A percentile compares a stretch with the other conserved stretches of the same genome.
phyloP scores from a whole-genome alignment of 1,140 invertebrate species.

The Glossosoma conforme region DNA sequence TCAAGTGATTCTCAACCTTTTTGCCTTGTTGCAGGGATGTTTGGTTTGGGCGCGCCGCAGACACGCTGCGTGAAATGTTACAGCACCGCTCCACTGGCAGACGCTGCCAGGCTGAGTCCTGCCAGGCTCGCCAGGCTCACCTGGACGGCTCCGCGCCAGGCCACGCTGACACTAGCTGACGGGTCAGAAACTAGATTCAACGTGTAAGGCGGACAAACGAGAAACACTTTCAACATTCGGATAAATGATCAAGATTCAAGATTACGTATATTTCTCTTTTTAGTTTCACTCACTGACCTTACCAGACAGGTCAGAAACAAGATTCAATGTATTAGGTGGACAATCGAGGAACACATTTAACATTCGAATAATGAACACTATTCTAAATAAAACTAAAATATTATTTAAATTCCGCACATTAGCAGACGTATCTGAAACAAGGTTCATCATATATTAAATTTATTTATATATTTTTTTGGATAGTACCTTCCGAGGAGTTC shows the following conservation, averaged over 20 bases:
- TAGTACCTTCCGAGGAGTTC: too few relatives aligned
- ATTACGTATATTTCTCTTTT: too few relatives aligned
- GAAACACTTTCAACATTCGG: background rate
- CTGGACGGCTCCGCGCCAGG: constrained; percentile 89
- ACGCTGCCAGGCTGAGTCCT: constrained; percentile 79
- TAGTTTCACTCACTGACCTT: constrained; percentile 87
- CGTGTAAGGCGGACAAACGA: constrained; percentile 54
- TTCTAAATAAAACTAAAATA: too few relatives aligned
- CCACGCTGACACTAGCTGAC: constrained; percentile 87
- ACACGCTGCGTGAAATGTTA: constrained; percentile 91
- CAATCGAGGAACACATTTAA: too few relatives aligned
- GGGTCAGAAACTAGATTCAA: constrained; percentile 88
- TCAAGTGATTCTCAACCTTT: too few relatives aligned
- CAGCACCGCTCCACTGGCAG: constrained; percentile 85
- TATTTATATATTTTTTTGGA: too few relatives aligned
- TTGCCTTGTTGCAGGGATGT: constrained; percentile 63
- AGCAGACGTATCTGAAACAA: too few relatives aligned
- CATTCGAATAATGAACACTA: too few relatives aligned
- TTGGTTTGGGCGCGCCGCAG: constrained; percentile 85
- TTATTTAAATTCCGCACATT: too few relatives aligned
- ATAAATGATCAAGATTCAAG: too few relatives aligned
- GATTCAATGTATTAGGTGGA: constrained; percentile 89
- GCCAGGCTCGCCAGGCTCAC: constrained; percentile 82
- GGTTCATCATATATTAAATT: too few relatives aligned
- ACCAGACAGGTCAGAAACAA: constrained; percentile 84